phyloP scores from a whole-genome alignment of 2,888 invertebrate species.

The Pollenia angustigena region DNA sequence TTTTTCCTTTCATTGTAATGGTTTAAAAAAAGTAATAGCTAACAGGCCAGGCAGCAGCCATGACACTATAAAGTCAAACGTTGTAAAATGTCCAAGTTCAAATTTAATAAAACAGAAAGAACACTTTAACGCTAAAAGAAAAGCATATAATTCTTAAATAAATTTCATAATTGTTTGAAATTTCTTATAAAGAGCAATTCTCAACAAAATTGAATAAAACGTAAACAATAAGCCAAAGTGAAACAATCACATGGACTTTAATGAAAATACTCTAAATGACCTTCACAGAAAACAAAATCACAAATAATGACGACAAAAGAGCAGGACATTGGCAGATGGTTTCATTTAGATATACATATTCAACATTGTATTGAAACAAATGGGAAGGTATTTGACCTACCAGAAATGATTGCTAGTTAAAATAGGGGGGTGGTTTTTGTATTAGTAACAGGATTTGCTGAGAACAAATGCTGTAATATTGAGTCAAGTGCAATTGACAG shows the following conservation, averaged over 20 bases:
- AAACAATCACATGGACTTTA: not conserved
- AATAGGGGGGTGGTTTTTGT: not conserved
- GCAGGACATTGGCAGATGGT: constrained; percentile 20
- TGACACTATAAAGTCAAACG: too few relatives aligned
- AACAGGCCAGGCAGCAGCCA: too few relatives aligned
- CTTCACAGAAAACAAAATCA: constrained; percentile 15
- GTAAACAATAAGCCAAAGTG: not conserved
- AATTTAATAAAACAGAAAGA: too few relatives aligned
- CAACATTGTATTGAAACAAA: not conserved
- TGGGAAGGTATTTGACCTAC: not conserved
- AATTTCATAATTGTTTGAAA: too few relatives aligned
- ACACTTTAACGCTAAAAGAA: too few relatives aligned
- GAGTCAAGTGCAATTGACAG: constrained; percentile 19
- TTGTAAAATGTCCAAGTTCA: too few relatives aligned
- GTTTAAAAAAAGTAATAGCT: too few relatives aligned
- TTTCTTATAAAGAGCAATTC: too few relatives aligned
- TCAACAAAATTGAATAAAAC: too few relatives aligned
- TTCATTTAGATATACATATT: not conserved
- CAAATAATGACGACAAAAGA: constrained; percentile 26
- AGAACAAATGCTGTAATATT: not conserved
- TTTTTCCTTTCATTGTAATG: too few relatives aligned
- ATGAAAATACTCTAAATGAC: not conserved
- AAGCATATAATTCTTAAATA: too few relatives aligned
- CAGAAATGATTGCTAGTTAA: not conserved
- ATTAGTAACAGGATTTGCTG: not conserved